A percentile compares a stretch with the other conserved stretches of the same genome.
These are phyloP conservation scores for Megalops atlanticus DNA, from an alignment of 2,113 vertebrate species.

Conservation along the genomic window DNA sequence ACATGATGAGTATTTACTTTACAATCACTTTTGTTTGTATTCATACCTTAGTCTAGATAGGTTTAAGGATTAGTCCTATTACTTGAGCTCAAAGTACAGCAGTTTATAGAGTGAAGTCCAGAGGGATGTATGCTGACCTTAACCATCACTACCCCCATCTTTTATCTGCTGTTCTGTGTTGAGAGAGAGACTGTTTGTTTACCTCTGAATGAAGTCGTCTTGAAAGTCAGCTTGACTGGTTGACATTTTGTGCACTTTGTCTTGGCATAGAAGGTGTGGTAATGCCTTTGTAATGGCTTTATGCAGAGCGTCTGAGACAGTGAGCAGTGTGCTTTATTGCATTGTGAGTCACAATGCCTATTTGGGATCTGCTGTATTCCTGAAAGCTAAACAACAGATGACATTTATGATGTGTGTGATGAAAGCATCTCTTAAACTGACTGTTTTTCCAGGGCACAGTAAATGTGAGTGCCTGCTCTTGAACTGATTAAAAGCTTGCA, in stretches of 20 bases:
- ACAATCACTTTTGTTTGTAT: too few species aligned
- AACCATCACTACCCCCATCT: background rate
- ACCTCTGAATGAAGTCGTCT: background rate
- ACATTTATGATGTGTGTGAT: background rate
- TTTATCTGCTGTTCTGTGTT: background rate
- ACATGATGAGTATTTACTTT: too few species aligned
- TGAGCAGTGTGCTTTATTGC: background rate
- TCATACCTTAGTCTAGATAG: background rate
- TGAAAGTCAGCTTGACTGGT: background rate
- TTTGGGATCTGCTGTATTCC: background rate
- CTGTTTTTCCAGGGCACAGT: too few species aligned
- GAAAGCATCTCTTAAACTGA: too few species aligned
- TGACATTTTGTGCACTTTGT: conserved; percentile 2
- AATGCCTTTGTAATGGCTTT: background rate
- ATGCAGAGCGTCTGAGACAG: background rate
- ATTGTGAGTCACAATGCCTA: background rate
- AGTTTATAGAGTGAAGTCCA: background rate
- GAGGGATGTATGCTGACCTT: background rate
- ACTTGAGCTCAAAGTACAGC: too few species aligned
- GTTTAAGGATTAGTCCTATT: background rate
- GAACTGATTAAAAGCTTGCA: background rate
- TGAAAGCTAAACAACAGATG: background rate
- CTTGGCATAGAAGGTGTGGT: background rate
- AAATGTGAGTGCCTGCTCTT: too few species aligned
- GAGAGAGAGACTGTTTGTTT: background rate